A percentile compares a stretch with the other conserved stretches of the same genome.
Conservation (phyloP, 30 jellyfish, hydroid and myxozoan genomes). For the Turritopsis rubra region DNA sequence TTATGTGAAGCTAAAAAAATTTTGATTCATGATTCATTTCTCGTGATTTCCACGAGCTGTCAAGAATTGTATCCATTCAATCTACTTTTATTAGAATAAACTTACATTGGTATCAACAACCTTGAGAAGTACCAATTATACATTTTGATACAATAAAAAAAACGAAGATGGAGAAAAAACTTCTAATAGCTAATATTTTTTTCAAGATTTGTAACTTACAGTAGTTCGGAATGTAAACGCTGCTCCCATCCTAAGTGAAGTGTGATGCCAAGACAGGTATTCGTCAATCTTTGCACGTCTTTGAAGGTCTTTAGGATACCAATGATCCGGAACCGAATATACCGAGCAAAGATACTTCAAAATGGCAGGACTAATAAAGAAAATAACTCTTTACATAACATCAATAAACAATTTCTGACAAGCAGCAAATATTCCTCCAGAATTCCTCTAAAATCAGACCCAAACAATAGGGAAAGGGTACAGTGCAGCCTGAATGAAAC, state of each 20-base stretch:
- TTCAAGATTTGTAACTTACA: slow-evolving; percentile 30
- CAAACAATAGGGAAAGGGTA: too few relatives aligned
- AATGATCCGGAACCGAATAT: slow-evolving; percentile 56
- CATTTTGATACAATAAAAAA: not conserved
- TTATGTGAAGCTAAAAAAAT: too few relatives aligned
- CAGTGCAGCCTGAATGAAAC: too few relatives aligned
- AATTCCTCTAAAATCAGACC: not conserved
- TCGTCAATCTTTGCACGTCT: slow-evolving; percentile 75
- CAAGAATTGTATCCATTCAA: too few relatives aligned
- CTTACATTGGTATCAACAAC: too few relatives aligned
- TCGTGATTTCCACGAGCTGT: too few relatives aligned
- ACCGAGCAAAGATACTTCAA: slow-evolving; percentile 60
- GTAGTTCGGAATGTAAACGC: slow-evolving; percentile 43
- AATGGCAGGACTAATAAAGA: slow-evolving; percentile 57
- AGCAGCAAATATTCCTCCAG: too few relatives aligned
- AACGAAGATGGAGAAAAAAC: not conserved
- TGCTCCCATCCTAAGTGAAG: slow-evolving; percentile 51
- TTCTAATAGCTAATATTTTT: not conserved
- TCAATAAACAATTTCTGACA: too few relatives aligned
- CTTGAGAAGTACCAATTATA: too few relatives aligned
- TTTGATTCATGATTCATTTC: too few relatives aligned
- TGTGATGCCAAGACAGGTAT: slow-evolving; percentile 90
- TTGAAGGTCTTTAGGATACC: slow-evolving; percentile 78
- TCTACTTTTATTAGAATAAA: too few relatives aligned
- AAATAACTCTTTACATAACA: not conserved